Evolutionary conservation across 2,888 invertebrate genomes (phyloP).

Genomic region (Eutolmus rufibarbis): DNA sequence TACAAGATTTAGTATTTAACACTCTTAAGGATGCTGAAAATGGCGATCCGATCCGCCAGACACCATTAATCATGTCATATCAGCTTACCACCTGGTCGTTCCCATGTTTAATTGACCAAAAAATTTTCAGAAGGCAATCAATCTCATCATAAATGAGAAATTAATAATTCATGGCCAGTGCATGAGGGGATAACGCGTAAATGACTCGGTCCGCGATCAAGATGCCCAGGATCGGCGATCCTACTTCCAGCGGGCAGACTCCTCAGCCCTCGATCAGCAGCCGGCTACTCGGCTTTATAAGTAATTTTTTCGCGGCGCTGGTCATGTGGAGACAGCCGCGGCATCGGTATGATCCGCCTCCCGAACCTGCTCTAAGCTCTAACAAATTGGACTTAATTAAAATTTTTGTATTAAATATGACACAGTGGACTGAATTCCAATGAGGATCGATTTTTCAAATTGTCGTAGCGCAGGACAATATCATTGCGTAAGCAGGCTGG

Average conservation of each 20-base stretch:
- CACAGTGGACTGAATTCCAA: conserved; percentile 63
- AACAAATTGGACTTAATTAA: conserved; percentile 63
- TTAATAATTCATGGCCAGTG: conserved; percentile 34
- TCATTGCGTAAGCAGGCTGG: conserved; percentile 27
- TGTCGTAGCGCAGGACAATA: conserved; percentile 9
- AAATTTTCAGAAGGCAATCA: conserved; percentile 34
- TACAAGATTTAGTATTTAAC: neutral
- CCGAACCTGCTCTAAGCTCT: conserved; percentile 49
- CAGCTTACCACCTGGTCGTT: conserved; percentile 35
- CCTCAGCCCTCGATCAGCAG: neutral
- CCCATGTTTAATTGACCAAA: conserved; percentile 32
- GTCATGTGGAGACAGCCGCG: conserved; percentile 16
- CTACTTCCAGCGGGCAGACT: neutral
- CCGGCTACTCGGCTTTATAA: neutral
- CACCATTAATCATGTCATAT: conserved; percentile 37
- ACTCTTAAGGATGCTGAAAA: neutral
- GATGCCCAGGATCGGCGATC: neutral
- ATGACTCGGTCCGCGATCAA: neutral
- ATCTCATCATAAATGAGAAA: conserved; percentile 40
- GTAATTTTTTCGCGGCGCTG: neutral
- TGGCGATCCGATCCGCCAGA: neutral
- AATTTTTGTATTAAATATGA: conserved; percentile 64
- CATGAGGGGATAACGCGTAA: conserved; percentile 18
- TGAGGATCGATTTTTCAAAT: conserved; percentile 48
- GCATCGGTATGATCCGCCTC: neutral